Base-by-base conservation (phyloP, 2,888 invertebrate genomes). In the Drosophila dives region DNA sequence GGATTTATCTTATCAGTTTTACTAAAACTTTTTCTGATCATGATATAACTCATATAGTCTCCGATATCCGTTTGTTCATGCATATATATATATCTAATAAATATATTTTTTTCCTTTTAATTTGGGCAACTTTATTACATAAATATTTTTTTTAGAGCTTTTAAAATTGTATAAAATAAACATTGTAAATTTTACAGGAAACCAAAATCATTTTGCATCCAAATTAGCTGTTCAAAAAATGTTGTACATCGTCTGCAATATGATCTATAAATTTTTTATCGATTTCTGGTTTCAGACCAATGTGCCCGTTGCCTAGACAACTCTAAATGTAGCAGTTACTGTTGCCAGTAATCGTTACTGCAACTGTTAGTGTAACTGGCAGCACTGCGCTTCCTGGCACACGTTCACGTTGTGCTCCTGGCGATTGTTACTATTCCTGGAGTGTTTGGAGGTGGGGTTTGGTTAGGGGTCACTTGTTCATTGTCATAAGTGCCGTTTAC, bases 401-500 rank as follows among this genome's bases (percentile, higher is more conserved):
- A 60, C 60, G 65, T 49, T 45, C 61, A 29, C 29, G 6, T 61
- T 29, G 17, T 26, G 58, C 45, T 64, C 40, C 29, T 40, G 56
- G 40, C 55, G 56, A 56, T 56, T 56, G 40, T 56, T 56, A n/a
- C n/a, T 29, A 32, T 56, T 32, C 20, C 20, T 20, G 40, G 29
- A n/a, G 17, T 29, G 17, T 29, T 29, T 29, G 6, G 29, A 29
- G 38, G 15, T 17, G 29, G 33, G 40, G 64, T 33, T 20, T n/a
- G 34, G 62, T 10, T 23, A 45, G 70, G 36, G 80, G 71, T 83
- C 81, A 72, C 79, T 72, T 86, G 81, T 86, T 83, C 81, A 81
- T 84, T 84, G 83, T 84, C 84, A 81, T 86, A 84, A 84, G 84
- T 86, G 83, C 87, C 84, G 86, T 80, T 82, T 83, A 86, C 82